Conservation (phyloP, 1,140 invertebrate species). For the Periplaneta americana region DNA sequence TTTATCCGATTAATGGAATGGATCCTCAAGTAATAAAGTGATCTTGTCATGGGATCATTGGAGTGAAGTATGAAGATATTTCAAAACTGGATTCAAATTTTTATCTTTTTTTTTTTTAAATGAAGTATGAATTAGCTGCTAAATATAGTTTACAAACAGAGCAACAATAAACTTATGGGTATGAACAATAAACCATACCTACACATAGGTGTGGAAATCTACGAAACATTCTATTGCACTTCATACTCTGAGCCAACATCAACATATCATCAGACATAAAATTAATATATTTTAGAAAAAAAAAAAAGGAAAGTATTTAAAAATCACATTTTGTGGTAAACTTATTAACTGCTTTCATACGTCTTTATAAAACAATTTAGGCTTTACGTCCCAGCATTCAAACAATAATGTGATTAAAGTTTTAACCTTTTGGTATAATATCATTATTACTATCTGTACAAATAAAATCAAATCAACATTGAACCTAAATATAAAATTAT, state of each 20-base stretch:
- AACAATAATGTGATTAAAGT: neutral
- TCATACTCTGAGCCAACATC: conserved; percentile 1
- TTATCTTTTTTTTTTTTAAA: neutral
- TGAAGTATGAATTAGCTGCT: neutral
- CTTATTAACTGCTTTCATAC: neutral
- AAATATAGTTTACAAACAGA: neutral
- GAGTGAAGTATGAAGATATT: neutral
- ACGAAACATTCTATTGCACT: conserved; percentile 3
- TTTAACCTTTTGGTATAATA: neutral
- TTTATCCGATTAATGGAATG: neutral
- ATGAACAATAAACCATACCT: neutral
- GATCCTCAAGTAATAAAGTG: neutral
- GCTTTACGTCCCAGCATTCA: neutral
- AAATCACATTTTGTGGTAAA: neutral
- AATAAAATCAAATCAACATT: neutral
- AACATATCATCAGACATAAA: neutral
- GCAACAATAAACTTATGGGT: neutral
- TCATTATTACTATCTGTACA: too few species aligned
- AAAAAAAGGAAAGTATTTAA: neutral
- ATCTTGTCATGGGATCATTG: neutral
- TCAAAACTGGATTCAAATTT: neutral
- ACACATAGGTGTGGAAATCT: neutral
- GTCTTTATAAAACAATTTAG: neutral
- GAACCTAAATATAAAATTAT: neutral
- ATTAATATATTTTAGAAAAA: neutral